Conservation (phyloP, 2,888 invertebrate genomes). For the Julus scanicus region DNA sequence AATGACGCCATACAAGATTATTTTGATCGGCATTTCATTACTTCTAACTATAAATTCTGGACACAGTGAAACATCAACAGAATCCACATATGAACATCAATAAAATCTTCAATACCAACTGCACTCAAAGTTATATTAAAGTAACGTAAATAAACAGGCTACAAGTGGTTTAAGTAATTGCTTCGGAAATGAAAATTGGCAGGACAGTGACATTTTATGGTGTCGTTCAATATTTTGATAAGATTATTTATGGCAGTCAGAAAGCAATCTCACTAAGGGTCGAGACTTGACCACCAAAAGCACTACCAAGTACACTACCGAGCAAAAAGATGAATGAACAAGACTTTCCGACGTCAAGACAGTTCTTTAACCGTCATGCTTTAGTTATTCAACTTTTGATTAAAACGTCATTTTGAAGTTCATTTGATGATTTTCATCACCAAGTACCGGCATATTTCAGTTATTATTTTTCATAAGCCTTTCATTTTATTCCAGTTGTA, state of each 20-base stretch:
- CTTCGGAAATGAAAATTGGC: constrained; percentile 20
- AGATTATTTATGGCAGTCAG: constrained; percentile 23
- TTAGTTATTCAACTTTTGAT: too few species aligned
- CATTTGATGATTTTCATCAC: too few species aligned
- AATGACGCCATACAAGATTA: too few species aligned
- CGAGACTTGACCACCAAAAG: background rate
- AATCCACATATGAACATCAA: background rate
- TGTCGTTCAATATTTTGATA: constrained; percentile 28
- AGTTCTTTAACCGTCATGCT: background rate
- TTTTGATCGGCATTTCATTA: background rate
- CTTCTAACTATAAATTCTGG: too few species aligned
- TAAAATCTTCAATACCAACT: background rate
- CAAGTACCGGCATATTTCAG: too few species aligned
- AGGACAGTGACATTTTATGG: constrained; percentile 22
- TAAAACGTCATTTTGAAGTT: too few species aligned
- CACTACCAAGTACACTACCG: background rate
- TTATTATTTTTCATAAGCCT: too few species aligned
- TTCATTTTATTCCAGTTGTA: too few species aligned
- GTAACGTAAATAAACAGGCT: constrained; percentile 18
- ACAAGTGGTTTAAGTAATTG: constrained; percentile 29
- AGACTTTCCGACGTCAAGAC: background rate
- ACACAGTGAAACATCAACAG: background rate
- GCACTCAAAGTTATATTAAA: background rate
- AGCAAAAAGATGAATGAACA: constrained; percentile 26
- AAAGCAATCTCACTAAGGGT: background rate